Evolutionary conservation across 2,113 vertebrate species (phyloP).

Genomic region (Paedocypris sp.): DNA sequence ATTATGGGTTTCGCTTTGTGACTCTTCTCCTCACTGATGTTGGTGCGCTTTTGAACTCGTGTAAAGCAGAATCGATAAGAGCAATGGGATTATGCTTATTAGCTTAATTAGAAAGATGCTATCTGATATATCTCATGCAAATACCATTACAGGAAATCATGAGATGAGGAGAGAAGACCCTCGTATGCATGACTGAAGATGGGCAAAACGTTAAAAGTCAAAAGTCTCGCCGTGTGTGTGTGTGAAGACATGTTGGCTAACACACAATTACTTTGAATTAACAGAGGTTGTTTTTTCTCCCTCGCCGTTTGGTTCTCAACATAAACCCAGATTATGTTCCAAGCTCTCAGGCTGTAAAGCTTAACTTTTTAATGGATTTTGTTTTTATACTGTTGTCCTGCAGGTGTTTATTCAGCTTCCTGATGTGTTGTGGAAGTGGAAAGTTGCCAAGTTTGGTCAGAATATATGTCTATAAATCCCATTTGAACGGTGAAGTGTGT

Average conservation of each 20-base stretch:
- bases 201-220: constrained; percentile 6
- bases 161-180: not conserved
- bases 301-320: no score
- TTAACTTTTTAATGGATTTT: no score
- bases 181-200: constrained; percentile 7
- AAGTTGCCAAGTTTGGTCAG: no score
- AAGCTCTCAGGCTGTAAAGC: no score
- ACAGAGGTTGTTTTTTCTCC: no score
- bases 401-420: no score
- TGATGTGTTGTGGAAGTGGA: no score
- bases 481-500: no score
- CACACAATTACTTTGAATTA: constrained; percentile 11
- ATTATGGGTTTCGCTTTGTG: constrained; percentile 21
- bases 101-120: constrained; percentile 32
- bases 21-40: constrained; percentile 15
- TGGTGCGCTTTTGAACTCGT: constrained; percentile 19
- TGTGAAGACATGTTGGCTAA: not conserved
- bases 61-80: constrained; percentile 18
- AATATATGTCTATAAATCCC: no score
- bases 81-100: constrained; percentile 26
- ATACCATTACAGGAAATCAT: constrained; percentile 22
- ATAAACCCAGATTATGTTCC: no score
- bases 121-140: constrained; percentile 17
- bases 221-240: constrained; percentile 2
- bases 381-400: no score